Percentiles rank a stretch among this genome's conserved stretches.
phyloP scores from a whole-genome alignment of 1,140 invertebrate species.

The Chrysoperla carnea region DNA sequence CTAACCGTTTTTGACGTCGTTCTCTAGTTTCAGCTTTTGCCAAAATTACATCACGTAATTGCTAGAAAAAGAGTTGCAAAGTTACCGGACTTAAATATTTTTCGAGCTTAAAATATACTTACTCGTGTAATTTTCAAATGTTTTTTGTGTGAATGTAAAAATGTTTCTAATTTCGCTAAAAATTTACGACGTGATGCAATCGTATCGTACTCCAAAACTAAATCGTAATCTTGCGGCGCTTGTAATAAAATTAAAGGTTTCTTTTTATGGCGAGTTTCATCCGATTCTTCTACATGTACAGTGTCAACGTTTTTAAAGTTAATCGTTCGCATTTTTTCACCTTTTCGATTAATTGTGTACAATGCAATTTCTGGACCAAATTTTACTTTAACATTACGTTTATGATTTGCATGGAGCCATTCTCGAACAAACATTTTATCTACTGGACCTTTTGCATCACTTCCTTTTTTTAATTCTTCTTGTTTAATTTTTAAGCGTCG shows the following conservation, averaged over 20 bases:
- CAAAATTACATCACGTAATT: conserved; percentile 69
- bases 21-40: conserved; percentile 92
- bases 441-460: conserved; percentile 46
- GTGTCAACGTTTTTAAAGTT: conserved; percentile 55
- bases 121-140: conserved; percentile 49
- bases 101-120: conserved; percentile 3
- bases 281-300: conserved; percentile 68
- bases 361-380: conserved; percentile 70
- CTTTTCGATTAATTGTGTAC: conserved; percentile 73
- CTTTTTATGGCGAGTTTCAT: conserved; percentile 52
- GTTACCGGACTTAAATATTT: no score
- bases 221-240: conserved; percentile 84
- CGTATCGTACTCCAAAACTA: conserved; percentile 87
- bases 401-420: conserved; percentile 89
- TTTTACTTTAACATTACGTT: conserved; percentile 76
- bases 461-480: conserved; percentile 46
- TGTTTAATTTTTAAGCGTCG: conserved; percentile 63
- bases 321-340: conserved; percentile 70
- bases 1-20: conserved; percentile 78
- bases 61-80: conserved; percentile 18
- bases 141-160: conserved; percentile 68
- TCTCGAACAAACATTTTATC: conserved; percentile 90
- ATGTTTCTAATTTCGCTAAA: conserved; percentile 73
- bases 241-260: conserved; percentile 70
- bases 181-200: conserved; percentile 69